phyloP scores from a whole-genome alignment of 2,888 invertebrate species.

The Limnephilus marmoratus region DNA sequence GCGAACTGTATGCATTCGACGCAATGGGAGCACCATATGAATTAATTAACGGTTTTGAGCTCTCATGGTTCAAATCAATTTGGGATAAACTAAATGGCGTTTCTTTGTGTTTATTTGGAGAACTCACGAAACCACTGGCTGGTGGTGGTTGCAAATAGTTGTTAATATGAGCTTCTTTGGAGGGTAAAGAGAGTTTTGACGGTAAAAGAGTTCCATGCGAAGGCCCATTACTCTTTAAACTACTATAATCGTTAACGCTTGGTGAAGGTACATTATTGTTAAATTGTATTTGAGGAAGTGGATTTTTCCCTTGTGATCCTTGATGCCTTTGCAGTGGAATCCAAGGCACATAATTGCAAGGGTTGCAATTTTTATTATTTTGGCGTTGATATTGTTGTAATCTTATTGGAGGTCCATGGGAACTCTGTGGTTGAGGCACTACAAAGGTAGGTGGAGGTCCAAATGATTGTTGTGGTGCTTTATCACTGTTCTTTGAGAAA shows the following conservation, averaged over 20 bases:
- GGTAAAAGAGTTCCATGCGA: conserved; percentile 48
- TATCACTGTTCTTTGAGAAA: conserved; percentile 74
- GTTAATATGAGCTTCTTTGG: conserved; percentile 40
- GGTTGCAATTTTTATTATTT: conserved; percentile 78
- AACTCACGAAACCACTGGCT: conserved; percentile 47
- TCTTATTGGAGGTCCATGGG: conserved; percentile 67
- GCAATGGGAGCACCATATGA: conserved; percentile 68
- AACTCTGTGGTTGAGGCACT: conserved; percentile 34
- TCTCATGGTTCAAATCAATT: conserved; percentile 46
- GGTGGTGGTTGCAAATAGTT: conserved; percentile 54
- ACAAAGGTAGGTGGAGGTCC: conserved; percentile 64
- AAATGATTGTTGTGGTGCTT: conserved; percentile 48
- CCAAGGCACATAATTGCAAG: conserved; percentile 90
- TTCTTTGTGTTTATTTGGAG: conserved; percentile 64
- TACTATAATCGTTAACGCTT: neutral
- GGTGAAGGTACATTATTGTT: conserved; percentile 66
- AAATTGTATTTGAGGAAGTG: neutral
- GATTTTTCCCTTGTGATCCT: conserved; percentile 67
- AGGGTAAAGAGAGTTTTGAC: conserved; percentile 50
- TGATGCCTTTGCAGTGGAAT: conserved; percentile 82
- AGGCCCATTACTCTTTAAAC: neutral
- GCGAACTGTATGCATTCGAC: conserved; percentile 71
- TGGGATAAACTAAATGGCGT: conserved; percentile 64
- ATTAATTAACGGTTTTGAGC: conserved; percentile 66
- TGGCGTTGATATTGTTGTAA: conserved; percentile 34